These are phyloP conservation scores for Cottus gobio DNA, from an alignment of 2,113 vertebrate species.

Conservation along the genomic window DNA sequence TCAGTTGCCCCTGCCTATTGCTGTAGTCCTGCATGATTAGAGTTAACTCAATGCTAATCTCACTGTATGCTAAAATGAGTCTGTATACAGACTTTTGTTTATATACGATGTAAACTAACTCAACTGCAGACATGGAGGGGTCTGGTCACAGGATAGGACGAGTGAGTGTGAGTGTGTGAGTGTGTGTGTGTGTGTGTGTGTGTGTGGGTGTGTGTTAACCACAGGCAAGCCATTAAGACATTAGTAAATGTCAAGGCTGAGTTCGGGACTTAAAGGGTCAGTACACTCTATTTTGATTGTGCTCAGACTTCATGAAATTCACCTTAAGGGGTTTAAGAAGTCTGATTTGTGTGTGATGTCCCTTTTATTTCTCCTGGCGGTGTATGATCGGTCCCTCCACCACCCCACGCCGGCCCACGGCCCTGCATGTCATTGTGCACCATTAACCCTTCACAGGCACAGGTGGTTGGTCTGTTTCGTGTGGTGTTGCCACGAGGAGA, in stretches of 20 bases:
- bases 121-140: slow-evolving; percentile 50
- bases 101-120: slow-evolving; percentile 75
- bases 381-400: slow-evolving; percentile 30
- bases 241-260: slow-evolving; percentile 47
- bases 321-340: slow-evolving; percentile 15
- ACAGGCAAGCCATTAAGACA: slow-evolving; percentile 41
- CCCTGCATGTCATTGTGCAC: slow-evolving; percentile 63
- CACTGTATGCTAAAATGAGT: slow-evolving; percentile 80
- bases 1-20: slow-evolving; percentile 87
- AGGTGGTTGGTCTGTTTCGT: slow-evolving; percentile 37
- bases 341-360: slow-evolving; percentile 32
- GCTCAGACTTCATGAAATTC: slow-evolving; percentile 33
- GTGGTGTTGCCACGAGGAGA: slow-evolving; percentile 36
- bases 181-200: slow-evolving; percentile 11
- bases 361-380: slow-evolving; percentile 43
- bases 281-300: slow-evolving; percentile 44
- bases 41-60: slow-evolving; percentile 79
- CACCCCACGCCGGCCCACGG: slow-evolving; percentile 30
- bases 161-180: slow-evolving; percentile 25
- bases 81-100: slow-evolving; percentile 79
- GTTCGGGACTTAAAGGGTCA: slow-evolving; percentile 53
- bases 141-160: slow-evolving; percentile 50
- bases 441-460: slow-evolving; percentile 39
- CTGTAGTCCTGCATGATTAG: slow-evolving; percentile 92
- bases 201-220: slow-evolving; percentile 26